Conservation (phyloP, 2,797 vertebrate species). For the Moxostoma hubbsi region DNA sequence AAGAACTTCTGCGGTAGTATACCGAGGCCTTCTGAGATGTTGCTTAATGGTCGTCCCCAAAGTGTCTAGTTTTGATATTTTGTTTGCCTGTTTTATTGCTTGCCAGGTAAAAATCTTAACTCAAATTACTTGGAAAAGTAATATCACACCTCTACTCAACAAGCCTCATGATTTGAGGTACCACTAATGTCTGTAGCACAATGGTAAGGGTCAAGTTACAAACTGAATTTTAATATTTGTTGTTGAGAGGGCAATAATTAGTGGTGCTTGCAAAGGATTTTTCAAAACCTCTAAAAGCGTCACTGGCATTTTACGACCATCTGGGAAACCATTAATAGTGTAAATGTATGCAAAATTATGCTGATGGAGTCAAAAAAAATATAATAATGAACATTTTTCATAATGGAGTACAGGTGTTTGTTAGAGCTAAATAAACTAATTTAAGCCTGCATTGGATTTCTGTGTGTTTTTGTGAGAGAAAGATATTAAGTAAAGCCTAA, state of each 20-base stretch:
- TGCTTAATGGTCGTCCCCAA: no score
- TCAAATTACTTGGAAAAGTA: no score
- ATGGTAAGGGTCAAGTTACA: not conserved
- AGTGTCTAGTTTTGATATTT: no score
- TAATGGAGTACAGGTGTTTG: slow-evolving; percentile 33
- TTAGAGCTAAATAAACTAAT: slow-evolving; percentile 20
- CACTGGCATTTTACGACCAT: slow-evolving; percentile 27
- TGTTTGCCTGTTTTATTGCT: no score
- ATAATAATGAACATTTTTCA: not conserved
- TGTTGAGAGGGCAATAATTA: slow-evolving; percentile 2
- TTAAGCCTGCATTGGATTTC: slow-evolving; percentile 11
- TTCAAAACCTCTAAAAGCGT: not conserved
- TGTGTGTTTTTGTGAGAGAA: slow-evolving; percentile 36
- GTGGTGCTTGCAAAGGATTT: not conserved
- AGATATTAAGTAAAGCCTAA: slow-evolving; percentile 24
- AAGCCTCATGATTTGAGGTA: not conserved
- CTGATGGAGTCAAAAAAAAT: slow-evolving; percentile 1
- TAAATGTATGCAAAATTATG: slow-evolving; percentile 32
- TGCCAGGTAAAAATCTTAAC: no score
- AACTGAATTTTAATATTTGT: not conserved
- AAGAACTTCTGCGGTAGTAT: no score
- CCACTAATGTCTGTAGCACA: not conserved
- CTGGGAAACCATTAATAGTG: slow-evolving; percentile 16
- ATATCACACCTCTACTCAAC: no score
- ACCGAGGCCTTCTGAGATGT: no score